These are phyloP conservation scores for Bombylius major DNA, from an alignment of 2,888 invertebrate genomes.

Conservation along the genomic window DNA sequence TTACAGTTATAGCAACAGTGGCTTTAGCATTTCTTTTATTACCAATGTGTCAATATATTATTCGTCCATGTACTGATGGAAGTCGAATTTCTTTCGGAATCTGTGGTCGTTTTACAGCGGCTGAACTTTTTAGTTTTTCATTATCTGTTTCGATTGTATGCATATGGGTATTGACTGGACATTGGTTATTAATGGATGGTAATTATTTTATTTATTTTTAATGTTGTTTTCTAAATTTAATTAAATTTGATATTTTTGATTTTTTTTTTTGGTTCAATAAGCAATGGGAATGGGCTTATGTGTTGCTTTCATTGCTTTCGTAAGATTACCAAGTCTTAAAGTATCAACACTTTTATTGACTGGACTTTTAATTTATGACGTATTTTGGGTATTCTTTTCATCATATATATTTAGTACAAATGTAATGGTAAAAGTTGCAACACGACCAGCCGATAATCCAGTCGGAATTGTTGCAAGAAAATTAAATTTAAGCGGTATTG, in stretches of 20 bases:
- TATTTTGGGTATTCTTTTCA: conserved; percentile 98
- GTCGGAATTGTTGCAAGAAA: conserved; percentile 88
- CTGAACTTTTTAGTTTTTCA: conserved; percentile 86
- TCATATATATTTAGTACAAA: conserved; percentile 97
- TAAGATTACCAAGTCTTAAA: conserved; percentile 89
- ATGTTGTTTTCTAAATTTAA: not conserved
- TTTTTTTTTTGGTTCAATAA: conserved; percentile 26
- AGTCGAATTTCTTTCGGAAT: conserved; percentile 79
- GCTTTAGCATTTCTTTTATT: conserved; percentile 90
- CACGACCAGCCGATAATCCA: conserved; percentile 79
- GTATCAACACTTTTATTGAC: conserved; percentile 88
- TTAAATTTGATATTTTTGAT: not conserved
- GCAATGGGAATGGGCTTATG: conserved; percentile 98
- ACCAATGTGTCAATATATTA: conserved; percentile 94
- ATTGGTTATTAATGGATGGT: conserved; percentile 97
- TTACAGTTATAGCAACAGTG: conserved; percentile 85
- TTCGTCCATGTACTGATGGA: conserved; percentile 70
- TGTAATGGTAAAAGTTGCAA: conserved; percentile 92
- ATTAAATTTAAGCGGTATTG: conserved; percentile 79
- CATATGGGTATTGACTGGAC: conserved; percentile 95
- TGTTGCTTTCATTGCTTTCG: conserved; percentile 95
- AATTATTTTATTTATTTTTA: conserved; percentile 19
- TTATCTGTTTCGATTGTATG: conserved; percentile 87
- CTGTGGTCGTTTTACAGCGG: conserved; percentile 88
- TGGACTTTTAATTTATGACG: conserved; percentile 88